These are phyloP conservation scores for Hydrotaea diabolus DNA, from an alignment of 2,888 invertebrate genomes.

Conservation along the genomic window DNA sequence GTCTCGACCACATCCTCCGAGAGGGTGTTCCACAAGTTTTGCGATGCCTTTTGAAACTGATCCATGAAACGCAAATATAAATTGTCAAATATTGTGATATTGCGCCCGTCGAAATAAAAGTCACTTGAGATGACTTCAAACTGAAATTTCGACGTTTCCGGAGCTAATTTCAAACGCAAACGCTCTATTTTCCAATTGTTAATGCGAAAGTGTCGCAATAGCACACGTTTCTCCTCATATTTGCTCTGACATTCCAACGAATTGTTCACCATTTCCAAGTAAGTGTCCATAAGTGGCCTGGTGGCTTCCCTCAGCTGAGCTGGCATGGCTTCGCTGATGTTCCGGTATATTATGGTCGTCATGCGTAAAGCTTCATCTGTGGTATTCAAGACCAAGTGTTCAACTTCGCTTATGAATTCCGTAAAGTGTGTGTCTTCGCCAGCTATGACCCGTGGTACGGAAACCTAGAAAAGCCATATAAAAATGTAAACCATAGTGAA, in stretches of 20 bases:
- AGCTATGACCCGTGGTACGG: slow-evolving; percentile 39
- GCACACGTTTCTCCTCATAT: slow-evolving; percentile 65
- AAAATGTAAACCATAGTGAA: neutral
- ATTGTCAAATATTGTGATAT: slow-evolving; percentile 69
- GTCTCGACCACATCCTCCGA: slow-evolving; percentile 65
- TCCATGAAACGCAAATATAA: slow-evolving; percentile 69
- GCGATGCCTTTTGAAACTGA: slow-evolving; percentile 60
- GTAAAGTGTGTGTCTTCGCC: slow-evolving; percentile 44
- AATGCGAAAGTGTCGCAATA: slow-evolving; percentile 64
- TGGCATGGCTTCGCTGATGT: slow-evolving; percentile 58
- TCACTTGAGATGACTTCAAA: slow-evolving; percentile 69
- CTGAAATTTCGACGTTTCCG: slow-evolving; percentile 59
- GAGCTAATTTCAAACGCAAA: slow-evolving; percentile 57
- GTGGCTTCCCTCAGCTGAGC: slow-evolving; percentile 49
- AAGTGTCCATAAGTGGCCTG: slow-evolving; percentile 57
- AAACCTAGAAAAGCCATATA: slow-evolving; percentile 54
- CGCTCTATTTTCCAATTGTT: slow-evolving; percentile 67
- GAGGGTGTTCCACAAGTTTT: slow-evolving; percentile 58
- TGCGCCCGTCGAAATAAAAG: slow-evolving; percentile 63
- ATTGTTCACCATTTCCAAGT: slow-evolving; percentile 58
- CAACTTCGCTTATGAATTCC: slow-evolving; percentile 63
- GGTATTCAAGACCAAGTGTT: slow-evolving; percentile 67
- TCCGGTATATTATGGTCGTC: slow-evolving; percentile 64
- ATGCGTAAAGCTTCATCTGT: slow-evolving; percentile 66
- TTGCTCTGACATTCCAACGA: slow-evolving; percentile 43